Evolutionary conservation across 2,888 invertebrate species (phyloP).

Genomic region (Eristalis arbustorum): DNA sequence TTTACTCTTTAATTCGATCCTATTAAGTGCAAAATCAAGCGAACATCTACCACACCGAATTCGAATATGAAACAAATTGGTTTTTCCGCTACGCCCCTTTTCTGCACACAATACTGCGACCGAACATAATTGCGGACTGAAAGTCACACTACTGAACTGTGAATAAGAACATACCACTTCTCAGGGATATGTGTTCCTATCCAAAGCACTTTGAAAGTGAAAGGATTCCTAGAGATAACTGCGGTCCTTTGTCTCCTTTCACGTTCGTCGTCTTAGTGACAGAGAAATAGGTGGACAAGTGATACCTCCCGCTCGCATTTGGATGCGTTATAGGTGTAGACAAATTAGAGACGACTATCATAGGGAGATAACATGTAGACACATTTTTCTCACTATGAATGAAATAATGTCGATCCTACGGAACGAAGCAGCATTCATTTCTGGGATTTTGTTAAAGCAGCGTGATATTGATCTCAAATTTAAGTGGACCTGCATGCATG

Average conservation of each 20-base stretch:
- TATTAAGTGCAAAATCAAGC: neutral
- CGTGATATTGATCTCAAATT: conserved; percentile 12
- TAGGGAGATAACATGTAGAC: conserved; percentile 1
- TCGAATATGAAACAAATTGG: neutral
- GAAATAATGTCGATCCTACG: neutral
- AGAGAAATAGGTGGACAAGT: neutral
- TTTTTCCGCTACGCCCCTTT: neutral
- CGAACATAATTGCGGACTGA: neutral
- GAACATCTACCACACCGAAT: neutral
- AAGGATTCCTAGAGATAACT: conserved; percentile 8
- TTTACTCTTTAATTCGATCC: neutral
- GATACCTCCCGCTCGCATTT: conserved; percentile 12
- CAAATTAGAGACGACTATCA: neutral
- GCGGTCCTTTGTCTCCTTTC: neutral
- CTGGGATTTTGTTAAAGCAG: neutral
- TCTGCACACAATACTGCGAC: neutral
- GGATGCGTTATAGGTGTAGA: neutral
- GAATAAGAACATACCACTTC: neutral
- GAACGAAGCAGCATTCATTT: neutral
- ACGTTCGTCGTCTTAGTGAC: neutral
- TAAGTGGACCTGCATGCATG: conserved; percentile 9
- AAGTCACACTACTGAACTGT: neutral
- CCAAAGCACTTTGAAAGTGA: conserved; percentile 23
- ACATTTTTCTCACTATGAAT: conserved; percentile 13
- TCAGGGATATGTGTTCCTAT: neutral